Base-by-base conservation (phyloP, 1,140 invertebrate species). In the Pseudomyrmex cubaensis region DNA sequence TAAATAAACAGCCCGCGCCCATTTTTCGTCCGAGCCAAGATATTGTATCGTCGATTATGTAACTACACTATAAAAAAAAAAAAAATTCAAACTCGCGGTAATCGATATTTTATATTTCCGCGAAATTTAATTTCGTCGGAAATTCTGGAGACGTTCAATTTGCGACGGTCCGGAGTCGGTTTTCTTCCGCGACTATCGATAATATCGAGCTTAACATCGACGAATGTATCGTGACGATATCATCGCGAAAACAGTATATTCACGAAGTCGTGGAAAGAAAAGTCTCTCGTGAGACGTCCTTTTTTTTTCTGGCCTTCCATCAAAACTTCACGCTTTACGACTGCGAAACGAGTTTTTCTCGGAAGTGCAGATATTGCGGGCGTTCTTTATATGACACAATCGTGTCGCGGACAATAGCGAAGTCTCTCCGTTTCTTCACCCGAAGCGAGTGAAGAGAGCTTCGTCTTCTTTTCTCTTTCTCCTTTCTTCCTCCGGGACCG, bases 331-430 rank as follows among this genome's bases (percentile, higher is more conserved):
- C 69, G 56, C 35, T 82, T 74, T 74, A 74, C 70, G 59, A 64
- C 61, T 56, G 78, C 78, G 48, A 54, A 75, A 82, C 78, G 70
- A 82, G 78, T 74, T 82, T 82, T 82, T 82, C 69, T 52, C 57
- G 35, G 17, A 82, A 63, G 72, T 64, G 50, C 57, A 64, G 78
- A 75, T 82, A 74, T 82, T 80, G 67, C 78, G 61, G 48, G 70
- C 48, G 54, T 70, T n/a, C 76, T 80, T 78, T 80, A 80, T 80
- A 80, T 72, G 66, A 80, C 76, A 77, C 74, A 77, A 77, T 77
- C 64, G 75, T 35, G 35, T 35, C 15, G 76, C 64, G 69, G 64
- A 78, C 64, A 78, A 78, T 78, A 70, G 76, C 20, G 7, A 70
- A 70, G 44, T 57, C 63, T 69, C 15, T 25, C 7, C 59, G 52